These are phyloP conservation scores for Heliconius ethilla DNA, from an alignment of 2,888 invertebrate species.

Conservation along the genomic window DNA sequence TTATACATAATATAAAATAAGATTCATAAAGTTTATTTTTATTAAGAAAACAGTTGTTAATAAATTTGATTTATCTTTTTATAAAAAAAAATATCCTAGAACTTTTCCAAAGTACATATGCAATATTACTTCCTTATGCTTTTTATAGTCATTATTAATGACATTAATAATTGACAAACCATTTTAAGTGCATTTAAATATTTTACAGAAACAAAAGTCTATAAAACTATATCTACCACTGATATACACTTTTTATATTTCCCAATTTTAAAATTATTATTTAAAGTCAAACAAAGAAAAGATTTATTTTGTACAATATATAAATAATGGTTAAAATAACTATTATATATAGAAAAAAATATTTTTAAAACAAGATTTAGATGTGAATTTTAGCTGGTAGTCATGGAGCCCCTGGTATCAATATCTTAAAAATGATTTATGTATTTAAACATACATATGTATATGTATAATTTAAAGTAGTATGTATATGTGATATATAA, in stretches of 20 bases:
- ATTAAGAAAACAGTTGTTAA: too few relatives aligned
- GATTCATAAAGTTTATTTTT: not conserved
- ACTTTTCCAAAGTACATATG: not conserved
- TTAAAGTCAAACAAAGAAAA: not conserved
- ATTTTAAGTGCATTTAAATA: slow-evolving; percentile 18
- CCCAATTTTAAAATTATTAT: not conserved
- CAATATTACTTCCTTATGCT: not conserved
- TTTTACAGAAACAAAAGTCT: not conserved
- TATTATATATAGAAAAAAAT: not conserved
- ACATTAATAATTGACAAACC: slow-evolving; percentile 11
- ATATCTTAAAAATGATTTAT: not conserved
- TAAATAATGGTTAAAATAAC: not conserved
- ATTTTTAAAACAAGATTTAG: not conserved
- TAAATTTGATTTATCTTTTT: not conserved
- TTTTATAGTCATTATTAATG: slow-evolving; percentile 19
- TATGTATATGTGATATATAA: too few relatives aligned
- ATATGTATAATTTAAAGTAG: too few relatives aligned
- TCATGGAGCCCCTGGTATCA: not conserved
- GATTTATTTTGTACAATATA: not conserved
- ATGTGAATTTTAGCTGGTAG: not conserved
- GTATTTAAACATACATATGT: too few relatives aligned
- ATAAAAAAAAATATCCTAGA: not conserved
- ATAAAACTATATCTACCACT: not conserved
- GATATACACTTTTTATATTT: not conserved
- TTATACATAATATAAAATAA: not conserved